Base-by-base conservation (phyloP, 2,797 vertebrate species). In the Melanotaenia boesemani region DNA sequence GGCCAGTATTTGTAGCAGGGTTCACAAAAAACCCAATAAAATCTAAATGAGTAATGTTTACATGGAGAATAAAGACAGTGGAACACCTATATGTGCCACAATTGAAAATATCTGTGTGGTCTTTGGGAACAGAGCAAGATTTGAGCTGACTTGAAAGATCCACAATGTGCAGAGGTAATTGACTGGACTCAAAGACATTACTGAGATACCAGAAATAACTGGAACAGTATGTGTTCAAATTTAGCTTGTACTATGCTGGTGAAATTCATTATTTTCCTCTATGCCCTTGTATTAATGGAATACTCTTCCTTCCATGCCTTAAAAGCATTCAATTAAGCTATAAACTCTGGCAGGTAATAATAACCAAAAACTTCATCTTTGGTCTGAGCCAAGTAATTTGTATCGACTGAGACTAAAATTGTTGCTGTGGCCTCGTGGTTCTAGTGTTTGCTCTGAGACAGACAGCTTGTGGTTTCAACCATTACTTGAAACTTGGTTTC, bases 401-500 rank as follows among this genome's bases (percentile, higher is more conserved):
- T 88, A 83, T 87, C 72, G 86, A 82, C 59, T 59, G 70, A 82
- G 89, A 82, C 81, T 88, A 82, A 79, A 85, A 77, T 77, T 1
- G 24, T 67, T 75, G 79, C 69, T 30, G 58, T 79, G 64, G 74
- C 50, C 58, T 81, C 83, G 80, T 80, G 77, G 79, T 86, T 68
- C 55, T 48, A 72, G 48, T 77, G 61, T 86, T 86, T 84, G 75
- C 61, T 76, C 55, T 54, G 44, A 79, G 66, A 62, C 63, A 52
- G 72, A 78, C 4, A 72, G 62, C 37, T 60, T 83, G 76, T 82
- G 76, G 74, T 82, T 81, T 87, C 34, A 66, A 67, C 15, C 16
- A 30, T 8, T 41, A 37, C 54, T 70, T 65, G 36, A 73, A 70
- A 59, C 65, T 55, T 52, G 18, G 63, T 61, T 56, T 54, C 6